Conservation (phyloP, 2,113 vertebrate species). For the Macquaria ambigua region DNA sequence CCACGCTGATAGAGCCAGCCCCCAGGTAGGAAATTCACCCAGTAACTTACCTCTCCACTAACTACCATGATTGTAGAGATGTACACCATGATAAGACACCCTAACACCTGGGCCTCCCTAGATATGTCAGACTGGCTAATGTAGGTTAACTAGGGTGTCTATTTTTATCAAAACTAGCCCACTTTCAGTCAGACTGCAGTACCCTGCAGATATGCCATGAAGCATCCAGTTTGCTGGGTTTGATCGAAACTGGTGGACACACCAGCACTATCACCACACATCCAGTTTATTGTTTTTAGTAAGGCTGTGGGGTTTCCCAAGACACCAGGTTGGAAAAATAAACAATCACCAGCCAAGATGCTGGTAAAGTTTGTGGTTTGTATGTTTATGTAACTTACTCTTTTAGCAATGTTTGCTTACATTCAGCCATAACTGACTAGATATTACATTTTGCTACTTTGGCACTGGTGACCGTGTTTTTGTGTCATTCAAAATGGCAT, state of each 20-base stretch:
- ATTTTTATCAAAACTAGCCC: slow-evolving; percentile 53
- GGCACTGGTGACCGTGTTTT: neutral
- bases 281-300: neutral
- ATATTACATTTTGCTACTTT: neutral
- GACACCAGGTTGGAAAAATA: neutral
- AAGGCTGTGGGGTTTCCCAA: neutral
- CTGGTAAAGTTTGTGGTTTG: neutral
- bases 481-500: neutral
- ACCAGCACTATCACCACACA: neutral
- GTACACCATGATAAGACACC: neutral
- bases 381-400: neutral
- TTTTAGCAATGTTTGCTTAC: neutral
- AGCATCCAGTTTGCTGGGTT: neutral
- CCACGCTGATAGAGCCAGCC: slow-evolving; percentile 96
- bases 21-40: slow-evolving; percentile 86
- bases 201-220: neutral
- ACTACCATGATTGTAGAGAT: neutral
- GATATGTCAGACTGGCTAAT: neutral
- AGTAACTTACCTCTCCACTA: no score
- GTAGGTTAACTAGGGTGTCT: slow-evolving; percentile 34
- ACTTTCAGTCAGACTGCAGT: slow-evolving; percentile 42
- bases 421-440: neutral
- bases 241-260: neutral
- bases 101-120: neutral
- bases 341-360: neutral